Base-by-base conservation (phyloP, 2,113 vertebrate genomes). In the Kryptolebias marmoratus region DNA sequence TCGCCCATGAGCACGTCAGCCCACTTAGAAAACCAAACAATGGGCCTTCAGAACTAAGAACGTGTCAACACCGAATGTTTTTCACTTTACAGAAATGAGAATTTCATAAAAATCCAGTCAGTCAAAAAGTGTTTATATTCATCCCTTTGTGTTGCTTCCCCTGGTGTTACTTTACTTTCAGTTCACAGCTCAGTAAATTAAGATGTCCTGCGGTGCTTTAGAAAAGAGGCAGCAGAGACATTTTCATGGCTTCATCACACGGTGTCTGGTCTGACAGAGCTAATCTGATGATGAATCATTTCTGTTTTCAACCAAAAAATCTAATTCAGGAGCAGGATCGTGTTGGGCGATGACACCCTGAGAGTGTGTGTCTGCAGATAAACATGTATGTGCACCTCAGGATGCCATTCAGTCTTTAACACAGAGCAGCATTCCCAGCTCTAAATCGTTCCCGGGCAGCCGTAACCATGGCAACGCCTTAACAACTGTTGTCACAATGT, bases 391-490 rank as follows among this genome's bases (percentile, higher is more conserved):
- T 83, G 53, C 55, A 55, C 55, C 68, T 72, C 79, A 32, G 82
- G 80, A 75, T 70, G 82, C 66, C 79, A 61, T 80, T 89, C 74
- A 68, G 79, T 79, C 73, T 31, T 69, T 77, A 63, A 85, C 64
- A 76, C 74, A 75, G 73, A 28, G 32, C 10, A 74, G 80, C 83
- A 81, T 87, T 90, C 82, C 72, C 61, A 50, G 83, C 79, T 73
- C 75, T 75, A 75, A 82, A 82, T 85, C 88, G 84, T 90, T 90
- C 75, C 64, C 75, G 77, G 73, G 75, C 57, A 36, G 73, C 52
- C 27, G 90, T 92, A 84, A 87, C 93, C 89, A 92, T 93, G 88
- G 90, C 15, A 39, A 92, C 92, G 84, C 78, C 87, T 87, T 78
- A 87, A 90, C 90, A 91, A 89, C 83, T 80, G 72, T 80, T 80